These are phyloP conservation scores for Coecobrya sp. DNA, from an alignment of 2,888 invertebrate species.

Conservation along the genomic window DNA sequence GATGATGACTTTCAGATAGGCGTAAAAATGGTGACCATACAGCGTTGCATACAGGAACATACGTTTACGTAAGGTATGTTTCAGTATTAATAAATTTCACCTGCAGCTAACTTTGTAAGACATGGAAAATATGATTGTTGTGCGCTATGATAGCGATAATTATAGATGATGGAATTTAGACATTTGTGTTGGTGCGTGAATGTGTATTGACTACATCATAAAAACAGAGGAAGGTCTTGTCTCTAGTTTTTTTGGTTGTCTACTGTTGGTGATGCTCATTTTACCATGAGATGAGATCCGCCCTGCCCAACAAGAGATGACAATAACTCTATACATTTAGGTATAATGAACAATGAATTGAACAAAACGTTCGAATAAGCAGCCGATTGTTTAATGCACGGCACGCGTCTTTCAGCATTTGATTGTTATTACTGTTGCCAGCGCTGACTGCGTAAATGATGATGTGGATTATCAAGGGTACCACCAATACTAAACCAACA, in stretches of 20 bases:
- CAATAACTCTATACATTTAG: background rate
- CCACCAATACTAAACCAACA: background rate
- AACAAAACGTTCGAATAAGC: conserved; percentile 1
- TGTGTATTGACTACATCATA: background rate
- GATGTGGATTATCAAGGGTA: conserved; percentile 17
- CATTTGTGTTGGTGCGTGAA: background rate
- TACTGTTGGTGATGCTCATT: conserved; percentile 7
- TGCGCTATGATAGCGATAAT: background rate
- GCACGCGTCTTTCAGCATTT: conserved; percentile 4
- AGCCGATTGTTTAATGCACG: background rate
- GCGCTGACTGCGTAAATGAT: background rate
- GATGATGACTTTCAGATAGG: background rate
- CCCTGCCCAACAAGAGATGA: conserved; percentile 23
- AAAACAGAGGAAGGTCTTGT: conserved; percentile 2
- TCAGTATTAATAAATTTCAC: background rate
- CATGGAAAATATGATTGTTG: background rate
- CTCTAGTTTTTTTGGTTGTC: background rate
- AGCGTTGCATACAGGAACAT: background rate
- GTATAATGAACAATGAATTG: conserved; percentile 14
- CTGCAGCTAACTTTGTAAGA: background rate
- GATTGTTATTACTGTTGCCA: background rate
- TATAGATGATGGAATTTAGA: background rate
- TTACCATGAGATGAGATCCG: conserved; percentile 31
- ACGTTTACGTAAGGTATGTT: background rate
- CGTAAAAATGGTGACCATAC: background rate